A percentile compares a stretch with the other conserved stretches of the same genome.
phyloP scores from a whole-genome alignment of 2,888 invertebrate species.

The Nephrotoma flavescens region DNA sequence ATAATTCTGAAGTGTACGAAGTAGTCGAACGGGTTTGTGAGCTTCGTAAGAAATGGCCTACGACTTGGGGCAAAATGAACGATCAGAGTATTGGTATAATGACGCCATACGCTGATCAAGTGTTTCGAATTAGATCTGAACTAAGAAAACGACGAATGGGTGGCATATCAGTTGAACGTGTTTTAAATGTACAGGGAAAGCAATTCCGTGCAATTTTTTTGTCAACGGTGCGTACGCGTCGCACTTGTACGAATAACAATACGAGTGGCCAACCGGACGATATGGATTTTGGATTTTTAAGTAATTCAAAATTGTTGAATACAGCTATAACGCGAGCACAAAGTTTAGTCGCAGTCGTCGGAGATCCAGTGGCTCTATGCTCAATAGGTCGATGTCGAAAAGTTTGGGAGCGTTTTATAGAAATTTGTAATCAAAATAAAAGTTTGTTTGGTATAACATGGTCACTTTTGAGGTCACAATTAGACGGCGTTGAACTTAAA shows the following conservation, averaged over 20 bases:
- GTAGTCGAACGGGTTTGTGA: slow-evolving; percentile 61
- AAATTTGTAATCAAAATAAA: slow-evolving; percentile 52
- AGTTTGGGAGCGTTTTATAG: slow-evolving; percentile 66
- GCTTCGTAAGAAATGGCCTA: slow-evolving; percentile 58
- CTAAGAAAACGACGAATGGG: slow-evolving; percentile 56
- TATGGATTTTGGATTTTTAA: slow-evolving; percentile 66
- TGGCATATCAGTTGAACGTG: slow-evolving; percentile 66
- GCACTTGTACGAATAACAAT: slow-evolving; percentile 44
- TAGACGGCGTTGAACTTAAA: slow-evolving; percentile 59
- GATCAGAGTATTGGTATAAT: slow-evolving; percentile 73
- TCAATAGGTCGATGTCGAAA: slow-evolving; percentile 66
- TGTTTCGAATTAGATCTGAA: slow-evolving; percentile 57
- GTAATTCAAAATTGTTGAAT: slow-evolving; percentile 65
- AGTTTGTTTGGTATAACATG: slow-evolving; percentile 60
- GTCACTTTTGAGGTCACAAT: slow-evolving; percentile 47
- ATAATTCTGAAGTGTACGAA: slow-evolving; percentile 68
- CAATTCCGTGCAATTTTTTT: slow-evolving; percentile 71
- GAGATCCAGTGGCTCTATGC: slow-evolving; percentile 69
- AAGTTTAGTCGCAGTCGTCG: slow-evolving; percentile 68
- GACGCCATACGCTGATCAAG: slow-evolving; percentile 71
- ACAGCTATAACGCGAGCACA: slow-evolving; percentile 73
- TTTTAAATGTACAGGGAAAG: slow-evolving; percentile 75
- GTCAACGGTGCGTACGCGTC: slow-evolving; percentile 55
- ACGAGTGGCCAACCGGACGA: slow-evolving; percentile 32
- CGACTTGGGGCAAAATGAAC: slow-evolving; percentile 55